Conservation (phyloP, 1,140 invertebrate species). For the Temnothorax curvispinosus region DNA sequence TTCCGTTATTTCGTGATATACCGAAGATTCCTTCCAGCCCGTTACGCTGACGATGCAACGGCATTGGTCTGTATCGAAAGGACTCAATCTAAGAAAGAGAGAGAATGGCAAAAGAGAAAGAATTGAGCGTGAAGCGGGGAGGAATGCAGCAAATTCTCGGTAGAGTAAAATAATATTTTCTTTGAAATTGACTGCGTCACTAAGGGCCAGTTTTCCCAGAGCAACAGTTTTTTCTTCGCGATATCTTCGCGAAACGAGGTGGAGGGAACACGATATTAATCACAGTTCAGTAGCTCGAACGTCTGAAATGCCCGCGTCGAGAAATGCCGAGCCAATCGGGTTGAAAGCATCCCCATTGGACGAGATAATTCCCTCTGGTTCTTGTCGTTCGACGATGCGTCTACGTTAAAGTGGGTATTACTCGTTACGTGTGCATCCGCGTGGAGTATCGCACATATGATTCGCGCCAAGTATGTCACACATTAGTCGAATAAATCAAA, state of each 20-base stretch:
- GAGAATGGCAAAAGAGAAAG: background rate
- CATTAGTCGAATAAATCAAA: background rate
- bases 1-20: conserved; percentile 33
- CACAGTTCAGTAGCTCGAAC: conserved; percentile 73
- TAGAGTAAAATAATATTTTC: conserved; percentile 66
- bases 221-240: conserved; percentile 16
- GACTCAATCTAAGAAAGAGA: background rate
- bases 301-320: conserved; percentile 68
- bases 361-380: conserved; percentile 56
- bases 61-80: background rate
- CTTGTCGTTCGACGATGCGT: conserved; percentile 60
- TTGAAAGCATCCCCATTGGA: conserved; percentile 78
- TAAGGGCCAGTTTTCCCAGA: background rate
- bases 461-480: background rate
- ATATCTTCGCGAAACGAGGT: conserved; percentile 28
- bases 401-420: conserved; percentile 42
- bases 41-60: conserved; percentile 24
- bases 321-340: conserved; percentile 75
- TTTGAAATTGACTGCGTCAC: conserved; percentile 39
- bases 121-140: background rate
- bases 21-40: conserved; percentile 18
- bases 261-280: conserved; percentile 76
- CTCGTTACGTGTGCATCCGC: conserved; percentile 16
- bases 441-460: background rate
- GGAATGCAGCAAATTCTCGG: background rate